phyloP scores from a whole-genome alignment of 2,113 vertebrate species.

The Rhea americana region DNA sequence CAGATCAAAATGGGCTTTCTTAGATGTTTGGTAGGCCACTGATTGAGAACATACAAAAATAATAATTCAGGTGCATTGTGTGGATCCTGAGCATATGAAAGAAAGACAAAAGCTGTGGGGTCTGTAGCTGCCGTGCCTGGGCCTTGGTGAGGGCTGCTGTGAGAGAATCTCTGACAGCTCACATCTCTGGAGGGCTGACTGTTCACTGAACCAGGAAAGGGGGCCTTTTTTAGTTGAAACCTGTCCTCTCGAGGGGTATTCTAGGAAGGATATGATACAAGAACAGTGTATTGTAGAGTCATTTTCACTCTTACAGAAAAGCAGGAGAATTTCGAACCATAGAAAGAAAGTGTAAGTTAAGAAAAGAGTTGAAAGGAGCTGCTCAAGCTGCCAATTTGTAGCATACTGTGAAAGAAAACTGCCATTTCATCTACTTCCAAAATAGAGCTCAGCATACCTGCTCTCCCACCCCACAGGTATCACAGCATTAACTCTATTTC shows the following conservation, averaged over 20 bases:
- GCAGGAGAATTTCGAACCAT: background rate
- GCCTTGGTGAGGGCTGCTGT: background rate
- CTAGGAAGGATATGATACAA: background rate
- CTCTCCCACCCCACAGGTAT: background rate
- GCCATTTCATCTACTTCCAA: background rate
- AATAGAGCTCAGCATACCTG: background rate
- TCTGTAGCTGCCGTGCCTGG: fast-evolving
- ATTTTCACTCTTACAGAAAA: background rate
- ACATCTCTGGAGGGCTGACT: background rate
- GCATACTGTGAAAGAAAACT: background rate
- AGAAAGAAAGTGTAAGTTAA: background rate
- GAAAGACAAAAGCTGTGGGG: background rate
- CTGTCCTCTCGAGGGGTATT: background rate
- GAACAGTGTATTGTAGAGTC: background rate
- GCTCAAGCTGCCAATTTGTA: background rate
- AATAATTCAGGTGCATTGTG: background rate
- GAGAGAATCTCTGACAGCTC: background rate
- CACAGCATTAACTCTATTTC: background rate
- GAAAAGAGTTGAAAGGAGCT: background rate
- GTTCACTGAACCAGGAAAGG: background rate
- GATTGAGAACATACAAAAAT: background rate
- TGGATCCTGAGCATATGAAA: background rate
- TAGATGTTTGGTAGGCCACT: background rate
- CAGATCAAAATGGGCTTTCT: background rate
- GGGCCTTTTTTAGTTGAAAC: background rate